Evolutionary conservation across 1,140 invertebrate genomes (phyloP).

Genomic region (Nasonia longicornis): DNA sequence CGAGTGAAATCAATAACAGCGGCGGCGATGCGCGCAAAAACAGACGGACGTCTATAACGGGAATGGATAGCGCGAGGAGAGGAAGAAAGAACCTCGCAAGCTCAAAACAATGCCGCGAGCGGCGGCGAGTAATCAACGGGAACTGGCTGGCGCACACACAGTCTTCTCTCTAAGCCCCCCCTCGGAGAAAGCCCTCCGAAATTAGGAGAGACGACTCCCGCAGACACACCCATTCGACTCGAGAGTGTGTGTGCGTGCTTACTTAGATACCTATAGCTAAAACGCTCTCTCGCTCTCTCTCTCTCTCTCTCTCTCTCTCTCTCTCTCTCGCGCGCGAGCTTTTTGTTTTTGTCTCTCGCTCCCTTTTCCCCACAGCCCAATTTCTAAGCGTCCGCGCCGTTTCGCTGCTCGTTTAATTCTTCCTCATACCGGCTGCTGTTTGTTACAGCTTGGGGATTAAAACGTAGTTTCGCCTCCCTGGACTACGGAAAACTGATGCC

Average conservation of each 20-base stretch:
- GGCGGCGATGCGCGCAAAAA: too few relatives aligned
- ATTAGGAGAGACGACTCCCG: background rate
- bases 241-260: background rate
- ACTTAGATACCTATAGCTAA: too few relatives aligned
- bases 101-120: background rate
- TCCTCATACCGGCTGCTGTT: background rate
- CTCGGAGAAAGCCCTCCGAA: background rate
- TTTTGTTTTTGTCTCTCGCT: too few relatives aligned
- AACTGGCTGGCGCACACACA: background rate
- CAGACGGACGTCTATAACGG: background rate
- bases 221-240: background rate
- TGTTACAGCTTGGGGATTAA: background rate
- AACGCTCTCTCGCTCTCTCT: too few relatives aligned
- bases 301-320: too few relatives aligned
- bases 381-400: background rate
- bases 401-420: conserved; percentile 3
- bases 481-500: too few relatives aligned
- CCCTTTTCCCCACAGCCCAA: background rate
- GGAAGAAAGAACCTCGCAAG: background rate
- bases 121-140: background rate
- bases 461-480: background rate
- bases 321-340: too few relatives aligned
- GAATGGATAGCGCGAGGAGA: background rate
- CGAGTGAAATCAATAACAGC: background rate
- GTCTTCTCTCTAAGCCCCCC: background rate